A percentile compares a stretch with the other conserved stretches of the same genome.
Conservation (phyloP, 35 echinoderm and acorn worm species). For the Lytechinus pictus region DNA sequence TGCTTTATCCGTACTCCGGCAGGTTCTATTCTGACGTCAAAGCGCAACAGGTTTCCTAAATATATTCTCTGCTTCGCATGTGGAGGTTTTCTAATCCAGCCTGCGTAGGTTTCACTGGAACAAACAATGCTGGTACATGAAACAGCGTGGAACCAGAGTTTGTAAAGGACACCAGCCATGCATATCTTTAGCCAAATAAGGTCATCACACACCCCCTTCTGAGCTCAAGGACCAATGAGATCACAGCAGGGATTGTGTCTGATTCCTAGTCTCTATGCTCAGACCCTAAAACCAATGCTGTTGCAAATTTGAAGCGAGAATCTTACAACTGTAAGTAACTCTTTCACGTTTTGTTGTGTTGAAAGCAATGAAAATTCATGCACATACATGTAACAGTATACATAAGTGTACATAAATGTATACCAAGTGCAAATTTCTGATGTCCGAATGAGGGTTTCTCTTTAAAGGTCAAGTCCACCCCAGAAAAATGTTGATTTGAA, state of each 20-base stretch:
- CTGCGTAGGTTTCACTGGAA: background rate
- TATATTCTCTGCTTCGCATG: background rate
- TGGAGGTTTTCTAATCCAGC: background rate
- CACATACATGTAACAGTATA: no score
- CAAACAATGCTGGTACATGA: background rate
- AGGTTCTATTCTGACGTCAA: slow-evolving; percentile 18
- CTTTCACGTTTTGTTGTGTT: no score
- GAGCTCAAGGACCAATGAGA: background rate
- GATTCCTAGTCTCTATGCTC: background rate
- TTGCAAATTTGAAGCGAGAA: no score
- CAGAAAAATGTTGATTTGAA: no score
- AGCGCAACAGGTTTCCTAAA: background rate
- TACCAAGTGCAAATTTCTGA: no score
- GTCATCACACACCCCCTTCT: background rate
- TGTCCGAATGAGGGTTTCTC: no score
- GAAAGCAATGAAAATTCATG: no score
- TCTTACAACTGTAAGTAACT: no score
- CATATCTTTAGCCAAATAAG: background rate
- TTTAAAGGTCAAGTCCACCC: no score
- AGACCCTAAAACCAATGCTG: background rate
- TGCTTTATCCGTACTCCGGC: background rate
- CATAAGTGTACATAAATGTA: no score
- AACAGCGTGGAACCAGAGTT: background rate
- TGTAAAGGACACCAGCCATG: background rate
- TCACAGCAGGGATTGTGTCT: background rate